phyloP scores from a whole-genome alignment of 2,797 vertebrate genomes.

The Natrix natrix region DNA sequence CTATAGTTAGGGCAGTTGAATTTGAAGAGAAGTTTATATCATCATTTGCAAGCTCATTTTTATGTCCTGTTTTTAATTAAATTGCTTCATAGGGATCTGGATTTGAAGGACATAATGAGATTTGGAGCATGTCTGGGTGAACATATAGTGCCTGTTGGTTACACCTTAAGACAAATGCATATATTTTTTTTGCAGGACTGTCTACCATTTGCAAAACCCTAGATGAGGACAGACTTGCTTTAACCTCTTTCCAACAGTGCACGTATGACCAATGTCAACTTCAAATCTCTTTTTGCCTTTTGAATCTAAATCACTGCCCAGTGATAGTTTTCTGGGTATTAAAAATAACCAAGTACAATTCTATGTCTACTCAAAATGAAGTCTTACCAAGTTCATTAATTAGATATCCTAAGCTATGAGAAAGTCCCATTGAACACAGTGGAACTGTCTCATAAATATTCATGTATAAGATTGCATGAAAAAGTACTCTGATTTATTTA shows the following conservation, averaged over 20 bases:
- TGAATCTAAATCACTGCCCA: not conserved
- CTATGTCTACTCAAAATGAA: not conserved
- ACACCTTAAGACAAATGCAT: not conserved
- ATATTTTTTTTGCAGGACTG: not conserved
- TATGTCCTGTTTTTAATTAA: not conserved
- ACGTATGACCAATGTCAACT: not conserved
- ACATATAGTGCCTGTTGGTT: not conserved
- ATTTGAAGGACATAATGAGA: not conserved
- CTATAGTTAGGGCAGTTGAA: not conserved
- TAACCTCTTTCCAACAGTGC: not conserved
- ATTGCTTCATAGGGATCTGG: not conserved
- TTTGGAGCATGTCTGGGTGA: not conserved
- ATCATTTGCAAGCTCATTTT: not conserved
- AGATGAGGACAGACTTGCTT: not conserved
- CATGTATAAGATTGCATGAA: not conserved
- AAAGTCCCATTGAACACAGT: not conserved
- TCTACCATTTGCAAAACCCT: not conserved
- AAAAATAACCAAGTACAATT: not conserved
- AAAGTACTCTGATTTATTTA: constrained; percentile 29
- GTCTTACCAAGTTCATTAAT: not conserved
- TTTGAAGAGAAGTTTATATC: not conserved
- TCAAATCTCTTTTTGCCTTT: not conserved
- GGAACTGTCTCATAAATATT: not conserved
- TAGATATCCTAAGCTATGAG: not conserved
- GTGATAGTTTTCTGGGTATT: not conserved